Evolutionary conservation across 2,888 invertebrate genomes (phyloP).

Genomic region (Gasteruption jaculator): DNA sequence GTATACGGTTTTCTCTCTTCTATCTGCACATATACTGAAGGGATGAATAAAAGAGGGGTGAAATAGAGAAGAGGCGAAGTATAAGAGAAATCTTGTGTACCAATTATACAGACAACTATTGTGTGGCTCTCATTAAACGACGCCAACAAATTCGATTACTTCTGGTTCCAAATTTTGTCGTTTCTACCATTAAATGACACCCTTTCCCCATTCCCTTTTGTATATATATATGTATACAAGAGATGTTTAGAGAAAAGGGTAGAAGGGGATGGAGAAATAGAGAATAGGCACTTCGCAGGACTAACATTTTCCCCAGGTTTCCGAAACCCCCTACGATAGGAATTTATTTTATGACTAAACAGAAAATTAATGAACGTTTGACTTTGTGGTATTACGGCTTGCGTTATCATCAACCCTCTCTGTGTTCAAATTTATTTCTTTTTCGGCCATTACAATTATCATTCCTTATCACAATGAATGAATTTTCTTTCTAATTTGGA

Average conservation of each 20-base stretch:
- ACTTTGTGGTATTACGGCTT: conserved; percentile 43
- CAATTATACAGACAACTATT: conserved; percentile 50
- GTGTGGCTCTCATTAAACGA: conserved; percentile 50
- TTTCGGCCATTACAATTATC: no score
- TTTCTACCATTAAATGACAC: conserved; percentile 37
- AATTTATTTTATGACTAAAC: conserved; percentile 51
- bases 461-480: no score
- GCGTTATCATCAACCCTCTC: conserved; percentile 12
- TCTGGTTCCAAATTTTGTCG: conserved; percentile 48
- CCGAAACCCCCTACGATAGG: conserved; percentile 14
- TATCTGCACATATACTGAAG: no score
- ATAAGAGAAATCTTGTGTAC: no score
- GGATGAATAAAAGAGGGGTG: no score
- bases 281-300: conserved; percentile 23
- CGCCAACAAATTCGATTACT: conserved; percentile 52
- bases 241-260: no score
- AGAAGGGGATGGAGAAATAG: conserved; percentile 5
- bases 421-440: conserved; percentile 8
- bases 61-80: no score
- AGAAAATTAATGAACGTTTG: conserved; percentile 49
- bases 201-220: no score
- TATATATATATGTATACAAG: no score
- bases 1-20: no score
- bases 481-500: no score
- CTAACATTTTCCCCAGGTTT: conserved; percentile 39